phyloP scores from a whole-genome alignment of 2,113 vertebrate species.

The Pavo muticus region DNA sequence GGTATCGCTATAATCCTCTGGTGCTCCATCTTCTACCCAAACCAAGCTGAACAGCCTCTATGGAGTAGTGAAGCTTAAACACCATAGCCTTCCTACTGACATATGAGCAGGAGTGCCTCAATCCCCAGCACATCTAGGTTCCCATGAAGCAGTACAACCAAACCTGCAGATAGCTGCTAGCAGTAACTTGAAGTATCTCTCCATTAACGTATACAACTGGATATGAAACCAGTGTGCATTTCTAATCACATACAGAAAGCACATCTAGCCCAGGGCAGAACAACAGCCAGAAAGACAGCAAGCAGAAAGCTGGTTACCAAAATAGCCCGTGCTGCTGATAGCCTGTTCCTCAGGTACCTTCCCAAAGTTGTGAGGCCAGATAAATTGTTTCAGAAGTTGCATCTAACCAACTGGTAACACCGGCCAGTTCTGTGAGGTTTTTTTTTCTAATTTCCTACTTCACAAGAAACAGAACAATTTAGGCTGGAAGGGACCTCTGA shows the following conservation, averaged over 20 bases:
- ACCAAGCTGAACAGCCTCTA: not conserved
- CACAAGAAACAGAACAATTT: not conserved
- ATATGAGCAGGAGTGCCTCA: not conserved
- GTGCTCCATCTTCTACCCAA: not conserved
- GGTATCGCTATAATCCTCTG: not conserved
- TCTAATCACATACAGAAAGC: not conserved
- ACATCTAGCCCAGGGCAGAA: not conserved
- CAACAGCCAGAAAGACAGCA: not conserved
- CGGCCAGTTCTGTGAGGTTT: not conserved
- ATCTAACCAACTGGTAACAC: not conserved
- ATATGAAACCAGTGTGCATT: not conserved
- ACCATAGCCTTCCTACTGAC: not conserved
- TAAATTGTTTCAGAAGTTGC: not conserved
- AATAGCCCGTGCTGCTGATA: not conserved
- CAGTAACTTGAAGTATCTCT: not conserved
- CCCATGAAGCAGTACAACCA: not conserved
- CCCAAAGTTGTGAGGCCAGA: not conserved
- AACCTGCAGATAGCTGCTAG: not conserved
- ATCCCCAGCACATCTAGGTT: not conserved
- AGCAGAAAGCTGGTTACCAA: not conserved
- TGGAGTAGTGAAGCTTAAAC: not conserved
- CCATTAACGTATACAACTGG: accelerated
- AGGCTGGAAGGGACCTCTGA: not conserved
- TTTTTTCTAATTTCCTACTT: not conserved
- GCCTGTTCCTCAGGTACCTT: not conserved